phyloP scores from a whole-genome alignment of 2,888 invertebrate genomes.

The Andricus quercusramuli region DNA sequence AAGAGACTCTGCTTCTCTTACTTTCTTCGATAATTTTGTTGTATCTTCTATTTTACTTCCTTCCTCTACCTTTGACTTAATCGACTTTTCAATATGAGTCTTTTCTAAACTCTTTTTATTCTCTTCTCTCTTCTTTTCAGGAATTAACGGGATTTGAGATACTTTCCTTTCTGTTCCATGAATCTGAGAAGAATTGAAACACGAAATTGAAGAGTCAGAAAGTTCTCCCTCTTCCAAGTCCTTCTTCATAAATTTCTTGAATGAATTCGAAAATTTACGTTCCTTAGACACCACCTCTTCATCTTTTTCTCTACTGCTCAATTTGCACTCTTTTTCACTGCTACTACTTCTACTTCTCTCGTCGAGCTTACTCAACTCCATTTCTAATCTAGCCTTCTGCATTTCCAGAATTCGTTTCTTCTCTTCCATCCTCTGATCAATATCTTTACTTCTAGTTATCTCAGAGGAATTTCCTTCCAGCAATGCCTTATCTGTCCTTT shows the following conservation, averaged over 20 bases:
- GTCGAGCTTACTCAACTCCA: background rate
- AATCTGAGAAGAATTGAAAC: conserved; percentile 25
- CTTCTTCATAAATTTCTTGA: conserved; percentile 4
- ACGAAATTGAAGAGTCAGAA: conserved; percentile 20
- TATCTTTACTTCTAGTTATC: conserved; percentile 22
- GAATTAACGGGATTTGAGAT: background rate
- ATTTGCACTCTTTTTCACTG: background rate
- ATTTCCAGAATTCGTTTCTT: background rate
- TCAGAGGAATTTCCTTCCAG: background rate
- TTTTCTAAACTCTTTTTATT: conserved; percentile 34
- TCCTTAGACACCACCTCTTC: background rate
- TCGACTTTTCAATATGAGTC: conserved; percentile 21
- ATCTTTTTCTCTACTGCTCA: background rate
- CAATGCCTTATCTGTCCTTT: background rate
- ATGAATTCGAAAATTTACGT: background rate
- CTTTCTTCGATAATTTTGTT: background rate
- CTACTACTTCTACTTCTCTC: conserved; percentile 32
- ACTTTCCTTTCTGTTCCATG: background rate
- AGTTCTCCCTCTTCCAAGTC: conserved; percentile 22
- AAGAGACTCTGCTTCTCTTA: conserved; percentile 16
- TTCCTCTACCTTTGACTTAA: conserved; percentile 7
- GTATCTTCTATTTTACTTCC: background rate
- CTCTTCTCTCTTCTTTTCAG: background rate
- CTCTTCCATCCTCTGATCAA: conserved; percentile 2
- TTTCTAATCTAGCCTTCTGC: background rate